These are phyloP conservation scores for Pseudomugil tenellus DNA, from an alignment of 2,797 vertebrate genomes.

Conservation along the genomic window DNA sequence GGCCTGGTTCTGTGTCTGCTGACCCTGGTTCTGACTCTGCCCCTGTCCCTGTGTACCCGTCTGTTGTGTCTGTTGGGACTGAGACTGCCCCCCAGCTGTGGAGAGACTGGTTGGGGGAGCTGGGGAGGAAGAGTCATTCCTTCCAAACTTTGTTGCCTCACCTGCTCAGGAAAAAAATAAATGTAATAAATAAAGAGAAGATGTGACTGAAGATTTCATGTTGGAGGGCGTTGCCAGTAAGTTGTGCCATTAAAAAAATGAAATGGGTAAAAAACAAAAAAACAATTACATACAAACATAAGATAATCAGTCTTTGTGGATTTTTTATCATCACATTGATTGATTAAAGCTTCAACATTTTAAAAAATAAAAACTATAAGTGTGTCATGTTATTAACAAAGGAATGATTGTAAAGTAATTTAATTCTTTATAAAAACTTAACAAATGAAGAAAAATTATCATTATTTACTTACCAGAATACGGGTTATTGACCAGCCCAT, in stretches of 20 bases:
- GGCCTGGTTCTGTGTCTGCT: constrained; percentile 89
- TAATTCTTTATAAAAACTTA: background rate
- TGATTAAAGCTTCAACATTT: background rate
- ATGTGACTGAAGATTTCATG: no score
- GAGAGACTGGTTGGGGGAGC: constrained; percentile 91
- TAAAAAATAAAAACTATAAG: no score
- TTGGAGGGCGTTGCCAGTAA: no score
- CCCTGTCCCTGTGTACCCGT: constrained; percentile 73
- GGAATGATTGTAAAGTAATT: no score
- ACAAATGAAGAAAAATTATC: background rate
- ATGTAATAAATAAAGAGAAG: no score
- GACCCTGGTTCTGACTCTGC: constrained; percentile 85
- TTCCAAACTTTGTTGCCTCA: constrained; percentile 94
- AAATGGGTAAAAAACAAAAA: no score
- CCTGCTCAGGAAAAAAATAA: constrained; percentile 73
- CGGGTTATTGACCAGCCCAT: constrained; percentile 90
- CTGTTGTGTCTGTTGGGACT: constrained; percentile 77
- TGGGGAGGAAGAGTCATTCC: constrained; percentile 93
- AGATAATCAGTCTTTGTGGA: no score
- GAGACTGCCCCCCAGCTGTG: constrained; percentile 76
- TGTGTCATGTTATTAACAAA: no score
- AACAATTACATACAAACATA: background rate
- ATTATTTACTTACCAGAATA: constrained; percentile 88
- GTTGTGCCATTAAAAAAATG: no score
- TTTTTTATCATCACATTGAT: no score